Base-by-base conservation (phyloP, 2,888 invertebrate genomes). In the Oxytorus armatus region DNA sequence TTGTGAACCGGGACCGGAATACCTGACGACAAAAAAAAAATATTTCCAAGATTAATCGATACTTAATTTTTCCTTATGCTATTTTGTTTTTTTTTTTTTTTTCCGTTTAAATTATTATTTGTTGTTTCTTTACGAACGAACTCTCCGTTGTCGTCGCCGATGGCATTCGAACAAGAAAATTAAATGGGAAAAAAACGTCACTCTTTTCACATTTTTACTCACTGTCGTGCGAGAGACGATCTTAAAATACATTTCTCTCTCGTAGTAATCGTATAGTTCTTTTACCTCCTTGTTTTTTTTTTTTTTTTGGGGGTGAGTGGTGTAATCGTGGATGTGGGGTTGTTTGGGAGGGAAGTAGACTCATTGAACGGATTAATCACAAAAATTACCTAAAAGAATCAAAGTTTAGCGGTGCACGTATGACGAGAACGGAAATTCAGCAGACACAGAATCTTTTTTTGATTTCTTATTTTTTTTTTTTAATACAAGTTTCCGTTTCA, bases 1-100 rank as follows among this genome's bases (percentile, higher is more conserved):
- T 79, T 89, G 89, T 0, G 85, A 68, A 14, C 63, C 53, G n/a
- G 89, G 86, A 49, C 89, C 90, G 11, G 91, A 82, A 84, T 92
- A 91, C 79, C 92, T 92, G 89, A 83, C 82, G 88, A 74, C 79
- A 83, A 10, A 36, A 29, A 29, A 29, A 29, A 29, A 49, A 84
- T 81, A 77, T 39, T 42, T 51, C 14, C 51, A 51, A 77, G 66
- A 68, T 79, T 61, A 84, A 74, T 76, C 61, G 29, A 70, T 47
- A 66, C 63, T 42, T 36, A 4, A n/a, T n/a, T n/a, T n/a, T n/a
- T n/a, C n/a, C n/a, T n/a, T n/a, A n/a, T n/a, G n/a, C n/a, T n/a
- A n/a, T n/a, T n/a, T n/a, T n/a, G n/a, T 81, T 77, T 77, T 47
- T 57, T 42, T 55, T 33, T 2, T 21, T 21, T 49, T 36, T 14